These are phyloP conservation scores for Orthosia gracilis DNA, from an alignment of 2,888 invertebrate species.

Conservation along the genomic window DNA sequence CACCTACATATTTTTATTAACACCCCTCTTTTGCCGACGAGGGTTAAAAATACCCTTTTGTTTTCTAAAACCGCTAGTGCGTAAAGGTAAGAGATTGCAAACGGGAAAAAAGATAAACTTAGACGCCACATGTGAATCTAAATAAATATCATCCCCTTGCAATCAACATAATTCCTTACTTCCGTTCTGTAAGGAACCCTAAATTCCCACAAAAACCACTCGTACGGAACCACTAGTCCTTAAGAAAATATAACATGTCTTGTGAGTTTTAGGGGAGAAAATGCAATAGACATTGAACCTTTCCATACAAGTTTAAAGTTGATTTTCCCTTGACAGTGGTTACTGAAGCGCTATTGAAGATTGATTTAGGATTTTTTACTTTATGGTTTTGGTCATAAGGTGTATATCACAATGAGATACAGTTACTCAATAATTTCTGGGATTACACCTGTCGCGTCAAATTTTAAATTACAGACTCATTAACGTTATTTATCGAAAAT, in stretches of 20 bases:
- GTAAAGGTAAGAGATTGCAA: constrained; percentile 22
- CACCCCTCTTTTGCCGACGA: too few species aligned
- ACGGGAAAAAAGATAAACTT: constrained; percentile 19
- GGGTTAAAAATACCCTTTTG: too few species aligned
- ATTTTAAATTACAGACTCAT: constrained; percentile 58
- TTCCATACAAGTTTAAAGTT: fast-evolving
- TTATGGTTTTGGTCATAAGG: fast-evolving
- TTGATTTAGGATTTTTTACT: not conserved
- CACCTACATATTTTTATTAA: too few species aligned
- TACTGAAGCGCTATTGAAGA: not conserved
- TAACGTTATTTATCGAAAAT: constrained; percentile 22
- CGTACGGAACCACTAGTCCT: constrained; percentile 73
- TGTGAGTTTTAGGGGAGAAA: constrained; percentile 21
- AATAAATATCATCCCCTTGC: constrained; percentile 50
- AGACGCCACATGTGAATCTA: constrained; percentile 36
- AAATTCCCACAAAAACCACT: constrained; percentile 77
- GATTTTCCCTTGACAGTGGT: not conserved
- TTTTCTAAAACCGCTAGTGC: not conserved
- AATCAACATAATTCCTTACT: constrained; percentile 69
- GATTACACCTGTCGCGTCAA: constrained; percentile 56
- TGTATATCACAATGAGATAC: not conserved
- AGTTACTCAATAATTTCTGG: not conserved
- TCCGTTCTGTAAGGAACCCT: constrained; percentile 72
- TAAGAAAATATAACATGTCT: constrained; percentile 59
- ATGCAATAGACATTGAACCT: not conserved